Conservation (phyloP, 2,113 vertebrate species). For the Pseudopipra pipra region DNA sequence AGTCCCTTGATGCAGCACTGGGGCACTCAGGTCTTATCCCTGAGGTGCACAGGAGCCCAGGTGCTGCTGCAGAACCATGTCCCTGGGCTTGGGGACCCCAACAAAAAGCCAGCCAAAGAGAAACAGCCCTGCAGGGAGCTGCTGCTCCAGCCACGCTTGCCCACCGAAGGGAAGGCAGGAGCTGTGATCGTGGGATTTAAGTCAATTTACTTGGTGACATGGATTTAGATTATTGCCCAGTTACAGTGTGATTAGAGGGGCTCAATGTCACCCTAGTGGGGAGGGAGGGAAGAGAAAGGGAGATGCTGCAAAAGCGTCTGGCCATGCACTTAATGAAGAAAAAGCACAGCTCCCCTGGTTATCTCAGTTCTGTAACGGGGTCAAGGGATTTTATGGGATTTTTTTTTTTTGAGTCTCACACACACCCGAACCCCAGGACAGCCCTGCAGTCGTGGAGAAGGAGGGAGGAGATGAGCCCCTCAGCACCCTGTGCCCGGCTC, state of each 20-base stretch:
- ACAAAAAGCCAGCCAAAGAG: neutral
- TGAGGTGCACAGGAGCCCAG: accelerated
- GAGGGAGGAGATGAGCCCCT: neutral
- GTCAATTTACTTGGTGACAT: neutral
- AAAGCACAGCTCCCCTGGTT: neutral
- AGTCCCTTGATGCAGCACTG: accelerated
- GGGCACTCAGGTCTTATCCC: neutral
- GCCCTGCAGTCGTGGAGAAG: neutral
- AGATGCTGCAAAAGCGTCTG: neutral
- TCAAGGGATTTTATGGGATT: neutral
- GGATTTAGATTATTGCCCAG: neutral
- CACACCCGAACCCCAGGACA: neutral
- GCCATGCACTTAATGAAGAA: neutral
- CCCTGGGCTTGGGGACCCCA: neutral
- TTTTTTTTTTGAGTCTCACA: accelerated
- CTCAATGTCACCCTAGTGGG: neutral
- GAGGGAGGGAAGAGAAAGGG: neutral
- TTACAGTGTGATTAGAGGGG: accelerated
- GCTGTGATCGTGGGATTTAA: accelerated
- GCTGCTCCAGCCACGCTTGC: neutral
- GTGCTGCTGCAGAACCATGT: neutral
- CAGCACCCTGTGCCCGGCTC: accelerated
- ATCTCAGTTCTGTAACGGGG: accelerated
- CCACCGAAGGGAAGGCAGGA: neutral
- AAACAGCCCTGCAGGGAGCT: neutral